Evolutionary conservation across 2,113 vertebrate genomes (phyloP), one percentile per base, ranked within the genome.

Genomic region (Alexandromys fortis): DNA sequence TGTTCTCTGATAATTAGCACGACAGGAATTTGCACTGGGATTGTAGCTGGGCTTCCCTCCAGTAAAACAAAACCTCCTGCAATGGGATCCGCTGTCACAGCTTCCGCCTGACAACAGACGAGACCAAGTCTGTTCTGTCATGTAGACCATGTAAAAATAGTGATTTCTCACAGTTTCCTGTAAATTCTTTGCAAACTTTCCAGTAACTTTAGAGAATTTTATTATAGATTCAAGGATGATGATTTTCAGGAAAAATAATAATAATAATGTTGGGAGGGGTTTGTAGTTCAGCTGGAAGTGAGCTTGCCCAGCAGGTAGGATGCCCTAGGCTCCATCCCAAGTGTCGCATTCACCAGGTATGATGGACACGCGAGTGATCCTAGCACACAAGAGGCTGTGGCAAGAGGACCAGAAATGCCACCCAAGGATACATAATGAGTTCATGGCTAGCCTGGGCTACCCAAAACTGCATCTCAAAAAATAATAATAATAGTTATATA

Each of bases 21-120:
- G 86, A 91, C 78, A 92, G 81, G 94, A 96, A 92, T 95, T 90
- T 70, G 95, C 76, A 76, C 14, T 26, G 78, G 35, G 75, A 78
- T 82, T 93, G 90, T 76, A 92, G 2, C 55, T 67, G 55, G 88
- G 72, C 90, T 96, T 96, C 68, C 65, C 33, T 94, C 85, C 78
- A 85, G 38, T 55, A 73, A 95, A 91, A 94, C 81, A 90, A 94
- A 97, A 68, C 81, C 90, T 95, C 42, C 87, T 55, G 38, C 86
- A 89, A 90, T 1, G 76, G 13, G 61, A n/a, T 65, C 14, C 0
- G 47, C 81, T 0, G 17, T 2, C 76, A 33, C 11, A 89, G 92
- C 61, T 77, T 92, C 81, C 4, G 42, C 67, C 87, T 86, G 58
- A 72, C 35, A 79, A 67, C n/a, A 79, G 52, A 96, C 38, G 61